Base-by-base conservation (phyloP, 2,113 vertebrate genomes). In the Mobula birostris region DNA sequence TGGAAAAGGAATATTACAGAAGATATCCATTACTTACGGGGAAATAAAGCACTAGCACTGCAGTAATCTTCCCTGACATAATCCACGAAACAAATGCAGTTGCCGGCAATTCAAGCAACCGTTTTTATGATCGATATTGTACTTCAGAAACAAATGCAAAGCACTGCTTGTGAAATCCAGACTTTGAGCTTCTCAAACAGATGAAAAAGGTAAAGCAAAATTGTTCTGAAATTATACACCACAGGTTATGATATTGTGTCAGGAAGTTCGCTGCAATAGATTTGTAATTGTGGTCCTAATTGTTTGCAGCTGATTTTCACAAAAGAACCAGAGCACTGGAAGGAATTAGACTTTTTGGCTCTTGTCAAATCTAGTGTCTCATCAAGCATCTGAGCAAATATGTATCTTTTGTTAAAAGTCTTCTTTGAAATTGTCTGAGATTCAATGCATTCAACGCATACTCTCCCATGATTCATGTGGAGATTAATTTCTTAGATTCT, bases 31-130 rank as follows among this genome's bases (percentile, higher is more conserved):
- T 95, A 94, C 94, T 94, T 95, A 94, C 66, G 95, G 70, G 56
- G 95, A 94, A 95, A 94, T 93, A 83, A 74, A 96, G 95, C 90
- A 96, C 95, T 96, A 95, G 94, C 95, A 95, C 95, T 95, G 70
- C 94, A 95, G 95, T 96, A 97, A 96, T 96, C 96, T 97, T 94
- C 96, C 95, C 94, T 94, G 94, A 95, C 85, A 96, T 96, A 96
- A 96, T 96, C 96, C 96, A 95, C 95, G 95, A 94, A 96, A 95
- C 95, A 96, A 96, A 96, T 95, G 95, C 94, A 95, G 21, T 88
- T 95, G 78, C 94, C 95, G 95, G 94, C 95, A 96, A 94, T 94
- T 95, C 94, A 95, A 94, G 40, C 94, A 96, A 95, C 94, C 95
- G 63, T 94, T 96, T 94, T 21, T 15, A 78, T 96, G 96, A 96